Evolutionary conservation across 2,797 vertebrate genomes (phyloP).

Genomic region (Sebastes matsubarae): DNA sequence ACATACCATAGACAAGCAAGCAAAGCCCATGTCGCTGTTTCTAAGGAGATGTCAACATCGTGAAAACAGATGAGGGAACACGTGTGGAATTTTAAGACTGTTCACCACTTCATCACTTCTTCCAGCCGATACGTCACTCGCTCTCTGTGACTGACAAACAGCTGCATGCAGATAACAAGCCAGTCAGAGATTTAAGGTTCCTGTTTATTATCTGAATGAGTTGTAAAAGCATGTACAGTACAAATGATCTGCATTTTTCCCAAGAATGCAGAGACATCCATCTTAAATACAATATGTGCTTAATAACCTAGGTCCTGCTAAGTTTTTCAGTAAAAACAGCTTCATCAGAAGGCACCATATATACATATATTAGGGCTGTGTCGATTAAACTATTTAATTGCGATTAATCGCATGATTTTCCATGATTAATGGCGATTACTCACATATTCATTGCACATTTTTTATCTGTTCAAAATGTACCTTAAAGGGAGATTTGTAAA

Average conservation of each 20-base stretch:
- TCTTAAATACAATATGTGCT: conserved; percentile 17
- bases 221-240: neutral
- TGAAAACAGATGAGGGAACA: conserved; percentile 68
- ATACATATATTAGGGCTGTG: too few species aligned
- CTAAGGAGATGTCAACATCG: conserved; percentile 71
- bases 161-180: conserved; percentile 8
- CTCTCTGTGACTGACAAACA: neutral
- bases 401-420: too few species aligned
- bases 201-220: conserved; percentile 14
- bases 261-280: neutral
- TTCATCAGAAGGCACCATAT: neutral
- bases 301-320: conserved; percentile 40
- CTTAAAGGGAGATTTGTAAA: too few species aligned
- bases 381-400: too few species aligned
- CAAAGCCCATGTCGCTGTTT: conserved; percentile 32
- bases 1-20: neutral
- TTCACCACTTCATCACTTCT: conserved; percentile 35
- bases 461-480: too few species aligned
- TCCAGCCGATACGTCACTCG: conserved; percentile 30
- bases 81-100: conserved; percentile 58
- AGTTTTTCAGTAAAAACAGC: conserved; percentile 14
- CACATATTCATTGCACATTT: too few species aligned
- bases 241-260: neutral
- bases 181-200: neutral
- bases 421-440: too few species aligned